Evolutionary conservation across 2,113 vertebrate species (phyloP), one percentile per base, ranked within the genome.

Genomic region (Gopherus evgoodei): DNA sequence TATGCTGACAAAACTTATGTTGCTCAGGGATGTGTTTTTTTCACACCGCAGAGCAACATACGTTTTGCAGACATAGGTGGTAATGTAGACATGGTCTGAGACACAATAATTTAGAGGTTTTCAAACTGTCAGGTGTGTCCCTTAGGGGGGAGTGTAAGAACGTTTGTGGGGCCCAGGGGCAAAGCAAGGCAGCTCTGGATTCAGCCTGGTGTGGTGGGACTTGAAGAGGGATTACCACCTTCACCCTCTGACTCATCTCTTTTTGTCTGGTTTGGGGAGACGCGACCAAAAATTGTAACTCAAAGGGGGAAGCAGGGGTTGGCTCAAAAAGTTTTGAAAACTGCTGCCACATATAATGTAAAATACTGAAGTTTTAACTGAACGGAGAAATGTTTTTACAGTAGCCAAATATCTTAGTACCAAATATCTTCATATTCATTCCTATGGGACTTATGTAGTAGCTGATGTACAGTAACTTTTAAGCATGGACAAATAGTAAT

Each of bases 341-440:
- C 19, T 1, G 5, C 35, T 21, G 19, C 24, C 8, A 4, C 31
- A 49, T 78, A 50, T 92, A 85, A 65, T 75, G 84, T n/a, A 19
- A 57, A 88, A 17, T 86, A 24, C 22, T n/a, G 22, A 81, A 35
- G 57, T 47, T 87, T 72, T 53, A 93, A 56, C 29, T 72, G 75
- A 81, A 89, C 78, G 42, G 44, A 12, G 49, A 75, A 76, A 86
- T 53, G 29, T 87, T 96, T 83, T 96, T 83, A 83, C 42, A 59
- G 42, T 88, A 87, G 1, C 25, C 12, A n/a, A 44, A 56, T 59
- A 59, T 47, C 38, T 47, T 72, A 65, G n/a, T 21, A 69, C 50
- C 12, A n/a, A 44, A 56, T 59, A 59, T 31, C 38, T 47, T 72
- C 57, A 35, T 16, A 69, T 86, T 89, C 38, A 87, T 86, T 94